phyloP scores from a whole-genome alignment of 2,888 invertebrate species.

The Diabrotica balteata region DNA sequence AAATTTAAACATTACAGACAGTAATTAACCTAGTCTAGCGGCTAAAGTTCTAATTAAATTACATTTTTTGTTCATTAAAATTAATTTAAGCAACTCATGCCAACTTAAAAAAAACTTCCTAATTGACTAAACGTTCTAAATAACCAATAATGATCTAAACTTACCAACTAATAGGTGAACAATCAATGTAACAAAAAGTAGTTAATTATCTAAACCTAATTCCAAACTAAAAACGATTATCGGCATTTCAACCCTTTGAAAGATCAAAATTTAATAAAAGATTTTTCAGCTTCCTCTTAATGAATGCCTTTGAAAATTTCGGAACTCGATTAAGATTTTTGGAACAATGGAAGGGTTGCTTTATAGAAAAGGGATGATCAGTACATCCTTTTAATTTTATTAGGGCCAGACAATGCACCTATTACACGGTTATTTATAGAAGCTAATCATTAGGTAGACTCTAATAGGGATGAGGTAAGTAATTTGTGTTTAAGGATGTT shows the following conservation, averaged over 20 bases:
- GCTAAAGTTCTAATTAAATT: neutral
- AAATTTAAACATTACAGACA: neutral
- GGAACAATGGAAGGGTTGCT: constrained; percentile 32
- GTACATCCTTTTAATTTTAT: constrained; percentile 34
- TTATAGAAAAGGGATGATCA: constrained; percentile 33
- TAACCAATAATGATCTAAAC: constrained; percentile 13
- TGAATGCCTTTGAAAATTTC: constrained; percentile 33
- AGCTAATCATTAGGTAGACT: constrained; percentile 26
- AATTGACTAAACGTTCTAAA: constrained; percentile 25
- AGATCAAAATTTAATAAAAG: constrained; percentile 43
- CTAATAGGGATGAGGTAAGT: constrained; percentile 17
- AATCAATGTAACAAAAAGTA: constrained; percentile 16
- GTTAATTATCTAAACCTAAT: constrained; percentile 15
- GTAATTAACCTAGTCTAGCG: neutral
- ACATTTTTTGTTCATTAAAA: constrained; percentile 21
- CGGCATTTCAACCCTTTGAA: constrained; percentile 38
- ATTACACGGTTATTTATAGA: constrained; percentile 37
- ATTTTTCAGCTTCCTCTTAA: constrained; percentile 38
- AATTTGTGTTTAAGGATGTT: constrained; percentile 13
- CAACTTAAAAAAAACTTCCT: constrained; percentile 10
- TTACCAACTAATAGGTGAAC: constrained; percentile 16
- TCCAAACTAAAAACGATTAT: constrained; percentile 4
- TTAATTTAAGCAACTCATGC: constrained; percentile 15
- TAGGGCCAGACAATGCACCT: constrained; percentile 32
- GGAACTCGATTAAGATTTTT: constrained; percentile 36